These are phyloP conservation scores for Synchiropus splendidus DNA, from an alignment of 2,113 vertebrate genomes.

Conservation along the genomic window DNA sequence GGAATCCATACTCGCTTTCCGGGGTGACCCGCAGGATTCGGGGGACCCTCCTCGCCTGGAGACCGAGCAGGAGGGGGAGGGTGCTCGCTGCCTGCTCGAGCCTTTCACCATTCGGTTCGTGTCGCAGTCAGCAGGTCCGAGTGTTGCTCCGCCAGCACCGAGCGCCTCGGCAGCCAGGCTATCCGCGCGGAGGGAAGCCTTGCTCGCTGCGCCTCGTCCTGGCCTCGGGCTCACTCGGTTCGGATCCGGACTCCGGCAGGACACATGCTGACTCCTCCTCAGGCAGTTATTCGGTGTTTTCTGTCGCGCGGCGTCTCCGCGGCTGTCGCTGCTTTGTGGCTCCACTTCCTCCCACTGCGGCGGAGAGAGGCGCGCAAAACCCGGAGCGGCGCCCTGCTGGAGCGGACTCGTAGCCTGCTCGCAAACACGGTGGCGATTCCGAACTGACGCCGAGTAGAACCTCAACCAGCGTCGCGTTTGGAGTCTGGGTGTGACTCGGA, in stretches of 20 bases:
- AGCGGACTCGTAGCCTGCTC: slow-evolving; percentile 6
- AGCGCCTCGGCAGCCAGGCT: slow-evolving; percentile 11
- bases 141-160: slow-evolving; percentile 5
- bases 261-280: slow-evolving; percentile 8
- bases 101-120: too few relatives aligned
- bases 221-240: background rate
- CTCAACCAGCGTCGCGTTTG: too few relatives aligned
- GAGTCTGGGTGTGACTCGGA: too few relatives aligned
- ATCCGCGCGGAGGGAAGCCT: slow-evolving; percentile 4
- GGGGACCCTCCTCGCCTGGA: slow-evolving; percentile 23
- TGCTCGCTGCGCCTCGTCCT: background rate
- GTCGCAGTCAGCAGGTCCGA: too few relatives aligned
- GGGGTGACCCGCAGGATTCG: slow-evolving; percentile 13
- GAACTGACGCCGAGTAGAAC: too few relatives aligned
- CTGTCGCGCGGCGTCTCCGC: slow-evolving; percentile 3
- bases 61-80: slow-evolving; percentile 5
- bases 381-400: slow-evolving; percentile 26
- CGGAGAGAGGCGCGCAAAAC: slow-evolving; percentile 41
- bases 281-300: slow-evolving; percentile 18
- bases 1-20: too few relatives aligned
- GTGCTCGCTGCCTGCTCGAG: too few relatives aligned
- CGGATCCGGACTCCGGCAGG: slow-evolving; percentile 1
- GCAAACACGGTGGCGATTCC: background rate
- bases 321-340: slow-evolving; percentile 28
- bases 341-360: slow-evolving; percentile 63